Evolutionary conservation across 2,113 vertebrate genomes (phyloP).

Genomic region (Chaenocephalus aceratus): DNA sequence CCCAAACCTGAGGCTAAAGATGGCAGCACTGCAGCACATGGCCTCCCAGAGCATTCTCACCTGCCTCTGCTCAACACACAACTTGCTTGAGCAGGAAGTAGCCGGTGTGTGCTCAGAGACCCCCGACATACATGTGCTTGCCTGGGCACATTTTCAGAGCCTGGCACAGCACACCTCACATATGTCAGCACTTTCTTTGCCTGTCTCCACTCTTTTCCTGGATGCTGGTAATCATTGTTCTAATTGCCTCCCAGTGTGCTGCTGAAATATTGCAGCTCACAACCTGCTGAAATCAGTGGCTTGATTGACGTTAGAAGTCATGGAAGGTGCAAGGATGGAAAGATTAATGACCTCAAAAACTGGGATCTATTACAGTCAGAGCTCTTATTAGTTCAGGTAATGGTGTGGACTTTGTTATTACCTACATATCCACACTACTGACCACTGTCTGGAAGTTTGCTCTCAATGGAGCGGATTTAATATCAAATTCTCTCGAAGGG

Average conservation of each 20-base stretch:
- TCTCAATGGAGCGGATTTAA: neutral
- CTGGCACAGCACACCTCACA: constrained; percentile 64
- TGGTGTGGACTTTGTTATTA: constrained; percentile 8
- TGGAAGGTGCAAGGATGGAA: constrained; percentile 19
- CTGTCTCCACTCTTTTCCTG: constrained; percentile 47
- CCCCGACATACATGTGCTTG: constrained; percentile 58
- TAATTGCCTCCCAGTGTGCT: constrained; percentile 63
- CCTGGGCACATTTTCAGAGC: constrained; percentile 60
- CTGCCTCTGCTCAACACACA: constrained; percentile 42
- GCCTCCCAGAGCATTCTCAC: constrained; percentile 53
- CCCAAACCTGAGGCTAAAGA: constrained; percentile 41
- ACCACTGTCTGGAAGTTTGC: neutral
- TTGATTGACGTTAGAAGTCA: constrained; percentile 36
- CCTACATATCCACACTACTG: neutral
- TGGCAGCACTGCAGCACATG: constrained; percentile 42
- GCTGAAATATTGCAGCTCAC: constrained; percentile 20
- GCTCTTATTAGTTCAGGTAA: constrained; percentile 9
- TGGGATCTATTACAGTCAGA: constrained; percentile 11
- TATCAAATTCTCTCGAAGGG: neutral
- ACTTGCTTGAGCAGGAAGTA: constrained; percentile 47
- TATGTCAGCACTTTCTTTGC: constrained; percentile 72
- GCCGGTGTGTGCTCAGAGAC: constrained; percentile 19
- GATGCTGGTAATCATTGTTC: constrained; percentile 56
- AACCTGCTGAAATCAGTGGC: neutral
- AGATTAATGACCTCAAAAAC: neutral